Evolutionary conservation across 2,888 invertebrate species (phyloP), one percentile per base, ranked within the genome.

Genomic region (Agrochola circellaris): DNA sequence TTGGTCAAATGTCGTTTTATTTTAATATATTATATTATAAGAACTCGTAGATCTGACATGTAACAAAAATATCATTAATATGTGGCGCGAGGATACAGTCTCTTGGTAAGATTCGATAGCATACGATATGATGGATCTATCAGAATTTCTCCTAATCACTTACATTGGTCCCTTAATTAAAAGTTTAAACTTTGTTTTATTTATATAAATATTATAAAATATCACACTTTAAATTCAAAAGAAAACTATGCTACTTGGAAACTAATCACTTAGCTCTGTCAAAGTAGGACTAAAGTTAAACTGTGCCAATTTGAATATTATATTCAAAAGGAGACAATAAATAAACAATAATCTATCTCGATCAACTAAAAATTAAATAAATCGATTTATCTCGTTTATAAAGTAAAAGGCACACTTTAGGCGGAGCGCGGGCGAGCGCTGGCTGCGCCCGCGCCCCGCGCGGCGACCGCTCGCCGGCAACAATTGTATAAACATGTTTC

Each of bases 161-260:
- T 95, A 96, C 93, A 96, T 96, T 96, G 96, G 96, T 96, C 96
- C 96, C 96, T 96, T 96, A 96, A 94, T 96, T 95, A 95, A 95
- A 96, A 95, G 95, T 94, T 95, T 95, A 93, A 95, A 96, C 95
- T 95, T 96, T 96, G 94, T 96, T 96, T 96, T 95, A 87, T 96
- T 96, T 95, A 87, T 70, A 96, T 96, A 96, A 96, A 96, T 96
- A 96, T 95, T 95, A 96, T 95, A 96, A 96, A 96, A 96, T 96
- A 96, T 96, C 96, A 96, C 96, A 96, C 96, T 96, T 96, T 96
- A 96, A 96, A 96, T 96, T 96, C 96, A 96, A 96, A 95, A 95
- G 94, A 89, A 95, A 95, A 94, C 95, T 95, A 95, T 93, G 88
- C 96, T 96, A 96, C 91, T 91, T 95, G 94, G 94, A 95, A 95